These are phyloP conservation scores for Tadarida brasiliensis DNA, from an alignment of 2,797 vertebrate genomes.

Conservation along the genomic window DNA sequence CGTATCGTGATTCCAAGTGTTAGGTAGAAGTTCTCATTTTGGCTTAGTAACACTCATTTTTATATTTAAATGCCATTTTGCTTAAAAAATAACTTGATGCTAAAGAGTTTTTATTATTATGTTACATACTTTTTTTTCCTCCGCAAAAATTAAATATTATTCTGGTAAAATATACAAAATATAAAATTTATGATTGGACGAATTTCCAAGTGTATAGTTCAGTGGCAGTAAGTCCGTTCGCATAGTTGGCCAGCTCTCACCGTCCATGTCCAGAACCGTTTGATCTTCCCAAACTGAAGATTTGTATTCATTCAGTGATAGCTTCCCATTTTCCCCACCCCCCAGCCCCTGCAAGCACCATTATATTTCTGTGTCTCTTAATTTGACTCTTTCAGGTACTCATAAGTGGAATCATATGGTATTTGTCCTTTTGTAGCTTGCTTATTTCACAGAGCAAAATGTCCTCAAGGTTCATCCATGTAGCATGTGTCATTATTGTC, in stretches of 20 bases:
- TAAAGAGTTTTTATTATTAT: background rate
- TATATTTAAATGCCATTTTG: background rate
- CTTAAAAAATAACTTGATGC: background rate
- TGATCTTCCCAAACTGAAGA: background rate
- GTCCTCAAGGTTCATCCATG: background rate
- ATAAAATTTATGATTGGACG: background rate
- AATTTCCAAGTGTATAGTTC: background rate
- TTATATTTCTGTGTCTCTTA: background rate
- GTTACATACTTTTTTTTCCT: background rate
- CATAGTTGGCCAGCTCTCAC: accelerated
- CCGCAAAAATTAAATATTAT: background rate
- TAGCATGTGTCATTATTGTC: background rate
- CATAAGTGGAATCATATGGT: background rate
- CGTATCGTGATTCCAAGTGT: background rate
- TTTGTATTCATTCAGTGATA: background rate
- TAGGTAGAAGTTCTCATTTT: conserved; percentile 23
- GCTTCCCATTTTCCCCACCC: background rate
- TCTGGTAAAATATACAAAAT: background rate
- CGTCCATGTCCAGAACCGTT: background rate
- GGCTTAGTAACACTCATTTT: background rate
- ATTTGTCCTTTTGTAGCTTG: background rate
- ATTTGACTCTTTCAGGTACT: background rate
- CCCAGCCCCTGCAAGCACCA: background rate
- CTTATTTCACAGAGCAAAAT: background rate
- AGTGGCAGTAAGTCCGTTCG: background rate